Evolutionary conservation across 2,888 invertebrate genomes (phyloP), one percentile per base, ranked within the genome.

Genomic region (Drosophila borborema): DNA sequence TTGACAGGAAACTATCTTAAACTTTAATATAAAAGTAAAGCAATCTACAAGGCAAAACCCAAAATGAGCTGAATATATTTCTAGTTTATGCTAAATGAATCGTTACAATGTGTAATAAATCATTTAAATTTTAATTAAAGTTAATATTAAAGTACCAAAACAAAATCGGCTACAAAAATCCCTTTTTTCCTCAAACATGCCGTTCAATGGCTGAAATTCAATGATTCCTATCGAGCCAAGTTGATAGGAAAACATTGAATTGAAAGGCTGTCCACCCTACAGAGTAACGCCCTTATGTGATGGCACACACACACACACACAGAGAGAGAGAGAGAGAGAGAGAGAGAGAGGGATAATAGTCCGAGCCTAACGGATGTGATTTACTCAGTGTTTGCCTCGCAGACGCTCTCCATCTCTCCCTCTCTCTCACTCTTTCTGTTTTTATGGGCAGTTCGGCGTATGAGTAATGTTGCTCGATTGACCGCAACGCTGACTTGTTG

Each of bases 291-390:
- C 86, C 64, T 71, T 86, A 74, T 88, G n/a, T 71, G 77, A 88
- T 77, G 75, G 71, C 58, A 28, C 67, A 60, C 64, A 63, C 56
- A 40, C 66, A 63, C 64, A 54, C 62, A 40, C 23, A 46, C 53
- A 40, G 62, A 61, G 60, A 54, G 55, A 38, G n/a, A 48, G 12
- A 48, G 12, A 48, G 0, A 9, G 18, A 23, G 3, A 48, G 46
- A 16, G 48, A 49, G 72, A 76, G 88, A 81, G 70, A 69, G 84
- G 87, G 73, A 79, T 80, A 89, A 87, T 89, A 83, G 80, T 56
- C 60, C 61, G 59, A 70, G 68, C 56, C 71, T 31, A 85, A 64
- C 82, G 51, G 60, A 58, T 64, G 65, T 72, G 83, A 81, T 83
- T 81, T 80, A 72, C 72, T 65, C 80, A 56, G 43, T 43, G 45